phyloP scores from a whole-genome alignment of 2,888 invertebrate genomes.

The Alloscopus bannaensis region DNA sequence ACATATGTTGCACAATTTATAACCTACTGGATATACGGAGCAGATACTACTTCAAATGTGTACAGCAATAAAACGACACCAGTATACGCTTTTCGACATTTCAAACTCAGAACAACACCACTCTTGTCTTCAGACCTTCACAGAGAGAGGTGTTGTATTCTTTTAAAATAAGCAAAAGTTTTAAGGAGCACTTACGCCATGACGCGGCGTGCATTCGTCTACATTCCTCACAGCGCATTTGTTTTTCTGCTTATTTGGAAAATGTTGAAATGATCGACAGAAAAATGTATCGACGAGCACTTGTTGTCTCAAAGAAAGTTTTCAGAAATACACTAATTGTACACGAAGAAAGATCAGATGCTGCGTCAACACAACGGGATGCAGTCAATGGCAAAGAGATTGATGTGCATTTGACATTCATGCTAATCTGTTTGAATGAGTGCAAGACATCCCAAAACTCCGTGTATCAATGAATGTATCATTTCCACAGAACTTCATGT shows the following conservation, averaged over 20 bases:
- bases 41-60: slow-evolving; percentile 10
- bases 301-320: slow-evolving; percentile 5
- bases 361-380: background rate
- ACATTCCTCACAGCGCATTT: no score
- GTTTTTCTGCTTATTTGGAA: slow-evolving; percentile 9
- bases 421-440: no score
- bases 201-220: slow-evolving; percentile 21
- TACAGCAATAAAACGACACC: slow-evolving; percentile 59
- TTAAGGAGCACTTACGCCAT: slow-evolving; percentile 47
- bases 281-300: slow-evolving; percentile 22
- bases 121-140: slow-evolving; percentile 19
- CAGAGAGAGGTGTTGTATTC: slow-evolving; percentile 30
- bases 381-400: background rate
- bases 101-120: slow-evolving; percentile 19
- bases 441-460: background rate
- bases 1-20: slow-evolving; percentile 46
- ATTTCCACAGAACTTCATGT: background rate
- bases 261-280: slow-evolving; percentile 57
- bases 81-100: slow-evolving; percentile 8
- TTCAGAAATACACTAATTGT: background rate
- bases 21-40: slow-evolving; percentile 14
- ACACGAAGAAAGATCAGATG: slow-evolving; percentile 2
- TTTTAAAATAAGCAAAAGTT: slow-evolving; percentile 41
- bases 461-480: slow-evolving; percentile 1
- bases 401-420: no score